Evolutionary conservation across 2,797 vertebrate species (phyloP), one percentile per base, ranked within the genome.

Genomic region (Silurus aristotelis): DNA sequence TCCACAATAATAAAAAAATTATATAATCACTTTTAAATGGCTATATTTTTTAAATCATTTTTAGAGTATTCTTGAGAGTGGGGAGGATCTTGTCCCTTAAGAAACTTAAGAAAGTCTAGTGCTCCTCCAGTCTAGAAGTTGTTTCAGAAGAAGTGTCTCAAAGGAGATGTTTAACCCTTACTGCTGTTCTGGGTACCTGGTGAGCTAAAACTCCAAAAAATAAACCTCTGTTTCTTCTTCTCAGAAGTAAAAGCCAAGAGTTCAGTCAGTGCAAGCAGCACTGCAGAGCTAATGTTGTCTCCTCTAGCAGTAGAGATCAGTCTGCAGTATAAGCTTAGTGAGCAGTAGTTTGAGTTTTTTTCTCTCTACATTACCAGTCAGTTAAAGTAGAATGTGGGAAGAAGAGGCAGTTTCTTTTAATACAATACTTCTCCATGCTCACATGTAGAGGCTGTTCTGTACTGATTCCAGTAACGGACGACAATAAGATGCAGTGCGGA

Each of bases 171-270:
- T 76, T 78, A 78, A 58, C 52, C 25, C n/a, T 58, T 7, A 55
- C 20, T 52, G 61, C 61, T 66, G 61, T n/a, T 80, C 43, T 64
- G 22, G 20, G 13, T 67, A 48, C 61, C 61, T 66, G 46, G n/a
- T 80, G 63, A 80, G 31, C 63, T 52, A 52, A 66, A 80, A 80
- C 79, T 80, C 7, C 6, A n/a, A 80, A 77, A 52, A 52, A 52
- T 7, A 52, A 52, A 52, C 10, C 48, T 20, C 14, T 61, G 60
- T n/a, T 22, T 48, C n/a, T 48, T 64, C 61, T 64, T 64, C 60
- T 80, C 9, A 52, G 38, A 80, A 66, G 6, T 80, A 52, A 52
- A 80, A 80, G 43, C 7, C 6, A 66, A 63, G 61, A 67, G 63
- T 80, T 80, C 63, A 80, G 43, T 52, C 17, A 27, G 46, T 80